phyloP scores from a whole-genome alignment of 2,113 vertebrate species.

The Gorsachius goisagi region DNA sequence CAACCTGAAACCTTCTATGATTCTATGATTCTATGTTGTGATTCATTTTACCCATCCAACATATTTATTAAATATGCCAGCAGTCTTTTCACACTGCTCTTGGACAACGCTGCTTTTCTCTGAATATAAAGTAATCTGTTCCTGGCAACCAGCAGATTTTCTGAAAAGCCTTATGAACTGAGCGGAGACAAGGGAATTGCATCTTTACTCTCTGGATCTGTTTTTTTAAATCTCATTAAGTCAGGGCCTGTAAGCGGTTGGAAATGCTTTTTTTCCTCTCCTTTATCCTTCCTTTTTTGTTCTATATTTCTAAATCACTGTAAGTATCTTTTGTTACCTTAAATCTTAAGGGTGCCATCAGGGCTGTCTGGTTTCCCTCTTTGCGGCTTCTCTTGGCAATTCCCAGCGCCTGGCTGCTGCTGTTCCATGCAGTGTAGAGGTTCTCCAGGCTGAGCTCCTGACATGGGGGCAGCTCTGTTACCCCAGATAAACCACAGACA shows the following conservation, averaged over 20 bases:
- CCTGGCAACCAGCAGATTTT: background rate
- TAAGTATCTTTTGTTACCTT: background rate
- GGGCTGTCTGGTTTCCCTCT: background rate
- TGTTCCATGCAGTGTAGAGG: background rate
- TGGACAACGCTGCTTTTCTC: background rate
- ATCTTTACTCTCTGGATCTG: background rate
- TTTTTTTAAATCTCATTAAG: background rate
- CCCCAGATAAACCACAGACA: background rate
- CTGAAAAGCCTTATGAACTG: background rate
- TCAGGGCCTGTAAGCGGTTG: background rate
- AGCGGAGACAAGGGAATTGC: background rate
- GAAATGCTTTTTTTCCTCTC: background rate
- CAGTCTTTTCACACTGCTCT: background rate
- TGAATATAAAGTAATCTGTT: background rate
- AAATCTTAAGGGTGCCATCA: background rate
- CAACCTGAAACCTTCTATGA: too few relatives aligned
- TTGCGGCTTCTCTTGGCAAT: background rate
- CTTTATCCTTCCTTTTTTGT: background rate
- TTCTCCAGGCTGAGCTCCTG: background rate
- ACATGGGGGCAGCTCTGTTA: background rate
- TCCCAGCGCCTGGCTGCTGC: accelerated
- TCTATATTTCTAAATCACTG: background rate
- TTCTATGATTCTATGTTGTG: too few relatives aligned
- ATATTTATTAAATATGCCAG: background rate
- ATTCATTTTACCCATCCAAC: background rate